These are phyloP conservation scores for Paracanthobrama guichenoti DNA, from an alignment of 2,113 vertebrate species.

Conservation along the genomic window DNA sequence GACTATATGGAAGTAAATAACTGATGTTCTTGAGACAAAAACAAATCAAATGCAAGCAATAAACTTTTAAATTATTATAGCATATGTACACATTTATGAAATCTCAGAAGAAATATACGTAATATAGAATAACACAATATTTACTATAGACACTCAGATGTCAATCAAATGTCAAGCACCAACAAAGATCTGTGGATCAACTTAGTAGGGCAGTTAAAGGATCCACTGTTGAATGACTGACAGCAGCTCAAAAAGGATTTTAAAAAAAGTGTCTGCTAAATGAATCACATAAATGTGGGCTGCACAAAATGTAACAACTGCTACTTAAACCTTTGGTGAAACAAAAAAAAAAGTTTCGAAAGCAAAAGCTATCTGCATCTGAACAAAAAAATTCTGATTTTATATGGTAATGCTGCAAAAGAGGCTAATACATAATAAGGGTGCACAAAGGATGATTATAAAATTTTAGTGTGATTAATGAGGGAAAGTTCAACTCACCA, in stretches of 20 bases:
- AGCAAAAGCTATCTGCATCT: background rate
- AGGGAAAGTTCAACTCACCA: constrained; percentile 81
- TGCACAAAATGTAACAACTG: background rate
- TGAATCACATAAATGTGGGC: background rate
- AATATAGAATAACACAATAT: background rate
- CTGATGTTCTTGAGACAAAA: background rate
- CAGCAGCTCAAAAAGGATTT: background rate
- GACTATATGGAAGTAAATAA: background rate
- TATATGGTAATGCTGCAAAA: too few species aligned
- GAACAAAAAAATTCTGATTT: too few species aligned
- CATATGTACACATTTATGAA: background rate
- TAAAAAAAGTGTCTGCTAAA: constrained; percentile 22
- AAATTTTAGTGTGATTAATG: background rate
- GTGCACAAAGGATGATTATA: background rate
- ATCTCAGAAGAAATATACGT: background rate
- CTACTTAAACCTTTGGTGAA: background rate
- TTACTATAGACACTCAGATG: constrained; percentile 17
- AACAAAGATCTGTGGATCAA: constrained; percentile 50
- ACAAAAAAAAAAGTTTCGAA: background rate
- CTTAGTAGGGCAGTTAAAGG: constrained; percentile 24
- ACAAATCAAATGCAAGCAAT: background rate
- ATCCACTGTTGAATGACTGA: background rate
- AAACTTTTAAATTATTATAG: background rate
- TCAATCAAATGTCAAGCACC: constrained; percentile 29
- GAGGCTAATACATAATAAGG: too few species aligned